Percentiles rank a stretch among this genome's conserved stretches.
Conservation (phyloP, 2,888 invertebrate species). For the Timema cristinae region DNA sequence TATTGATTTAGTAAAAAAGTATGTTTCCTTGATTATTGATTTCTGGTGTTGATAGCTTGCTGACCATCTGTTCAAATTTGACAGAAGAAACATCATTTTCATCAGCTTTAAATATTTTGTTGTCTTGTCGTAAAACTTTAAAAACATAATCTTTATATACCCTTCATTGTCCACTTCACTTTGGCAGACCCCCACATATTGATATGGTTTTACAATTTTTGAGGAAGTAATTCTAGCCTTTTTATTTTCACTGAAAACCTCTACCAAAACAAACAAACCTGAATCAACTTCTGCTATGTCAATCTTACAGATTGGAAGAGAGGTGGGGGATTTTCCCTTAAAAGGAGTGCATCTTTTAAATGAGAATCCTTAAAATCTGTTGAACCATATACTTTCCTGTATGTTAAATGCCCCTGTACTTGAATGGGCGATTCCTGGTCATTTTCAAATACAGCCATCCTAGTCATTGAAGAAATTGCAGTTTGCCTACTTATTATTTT, state of each 20-base stretch:
- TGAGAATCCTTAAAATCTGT: not conserved
- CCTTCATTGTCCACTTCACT: not conserved
- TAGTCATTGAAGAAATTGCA: not conserved
- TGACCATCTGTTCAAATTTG: constrained; percentile 3
- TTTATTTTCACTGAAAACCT: constrained; percentile 5
- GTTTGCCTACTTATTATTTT: too few relatives aligned
- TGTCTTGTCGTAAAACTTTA: not conserved
- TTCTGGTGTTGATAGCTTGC: not conserved
- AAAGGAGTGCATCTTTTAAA: not conserved
- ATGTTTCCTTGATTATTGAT: not conserved
- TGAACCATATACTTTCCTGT: not conserved
- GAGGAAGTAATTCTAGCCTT: not conserved
- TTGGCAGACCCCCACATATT: not conserved
- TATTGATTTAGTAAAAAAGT: not conserved
- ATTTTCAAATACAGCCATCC: not conserved
- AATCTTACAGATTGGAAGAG: not conserved
- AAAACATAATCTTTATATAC: not conserved
- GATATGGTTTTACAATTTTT: not conserved
- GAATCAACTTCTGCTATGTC: not conserved
- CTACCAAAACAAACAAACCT: not conserved
- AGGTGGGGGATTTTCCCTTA: not conserved
- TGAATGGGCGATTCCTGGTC: not conserved
- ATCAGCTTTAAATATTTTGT: not conserved
- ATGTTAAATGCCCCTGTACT: not conserved
- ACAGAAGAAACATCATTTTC: not conserved